Evolutionary conservation across 2,888 invertebrate genomes (phyloP), one percentile per base, ranked within the genome.

Genomic region (Imbricaverruca yamaguchii): DNA sequence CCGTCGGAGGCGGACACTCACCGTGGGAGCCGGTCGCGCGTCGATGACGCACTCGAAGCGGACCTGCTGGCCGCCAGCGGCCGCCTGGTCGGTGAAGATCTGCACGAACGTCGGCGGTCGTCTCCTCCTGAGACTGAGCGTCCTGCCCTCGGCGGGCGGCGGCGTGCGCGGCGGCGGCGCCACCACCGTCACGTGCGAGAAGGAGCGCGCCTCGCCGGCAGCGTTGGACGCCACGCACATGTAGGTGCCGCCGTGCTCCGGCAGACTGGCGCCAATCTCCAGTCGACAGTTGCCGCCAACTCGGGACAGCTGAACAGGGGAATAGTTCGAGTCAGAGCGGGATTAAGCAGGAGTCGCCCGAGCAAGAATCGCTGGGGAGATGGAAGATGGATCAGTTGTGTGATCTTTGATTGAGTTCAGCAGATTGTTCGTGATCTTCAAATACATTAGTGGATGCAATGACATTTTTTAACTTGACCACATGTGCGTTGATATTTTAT

Each of bases 181-280:
- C 61, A 82, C 82, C 25, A 83, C 82, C 81, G 82, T 82, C 21
- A 83, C 82, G 77, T 82, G 82, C 1, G 82, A 81, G 23, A 83
- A 90, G 84, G 91, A 91, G 59, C 90, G 89, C 12, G 91, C 90
- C 87, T 93, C 92, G 77, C 93, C 94, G 80, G 91, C 91, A 81
- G 90, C 86, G 88, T 93, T 94, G 84, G 89, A 90, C 8, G 92
- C 92, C 82, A 89, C 90, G 84, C 92, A 90, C 83, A 90, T 89
- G 88, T 93, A 94, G 84, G 90, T 90, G 83, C 93, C 93, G 85
- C 92, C 91, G 89, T 94, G 93, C 87, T 93, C 92, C 63, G 92
- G 92, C 87, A 91, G 92, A 80, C 92, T 92, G 87, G 93, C 92
- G 84, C 90, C 89, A 85, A 94, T 74, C 55, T 55, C 74, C 74